These are phyloP conservation scores for Apaloderma vittatum DNA, from an alignment of 2,113 vertebrate species.

Conservation along the genomic window DNA sequence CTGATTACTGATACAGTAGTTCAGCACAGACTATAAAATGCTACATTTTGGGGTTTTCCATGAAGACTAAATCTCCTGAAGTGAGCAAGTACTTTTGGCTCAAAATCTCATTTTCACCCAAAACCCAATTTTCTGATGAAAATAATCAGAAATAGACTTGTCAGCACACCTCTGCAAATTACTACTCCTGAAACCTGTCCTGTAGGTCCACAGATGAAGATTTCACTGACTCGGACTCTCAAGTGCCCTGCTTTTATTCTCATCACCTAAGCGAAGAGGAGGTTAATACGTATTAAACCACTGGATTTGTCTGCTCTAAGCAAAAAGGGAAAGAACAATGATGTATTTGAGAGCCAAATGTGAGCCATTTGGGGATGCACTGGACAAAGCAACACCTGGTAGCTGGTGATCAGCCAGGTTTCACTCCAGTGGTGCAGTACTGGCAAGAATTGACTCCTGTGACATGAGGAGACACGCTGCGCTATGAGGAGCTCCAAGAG, in stretches of 20 bases:
- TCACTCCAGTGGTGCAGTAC: neutral
- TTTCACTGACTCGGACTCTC: neutral
- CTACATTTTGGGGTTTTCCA: neutral
- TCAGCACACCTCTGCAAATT: neutral
- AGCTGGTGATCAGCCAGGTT: neutral
- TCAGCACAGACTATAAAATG: neutral
- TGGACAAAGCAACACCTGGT: neutral
- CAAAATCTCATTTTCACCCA: neutral
- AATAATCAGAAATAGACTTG: neutral
- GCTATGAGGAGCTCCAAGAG: neutral
- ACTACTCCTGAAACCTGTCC: neutral
- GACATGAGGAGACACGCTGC: accelerated
- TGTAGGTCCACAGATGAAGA: neutral
- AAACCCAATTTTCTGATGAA: neutral
- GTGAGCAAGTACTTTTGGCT: neutral
- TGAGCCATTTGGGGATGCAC: neutral
- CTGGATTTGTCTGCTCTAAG: neutral
- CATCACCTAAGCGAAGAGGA: neutral
- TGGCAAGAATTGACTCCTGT: neutral
- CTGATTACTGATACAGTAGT: neutral
- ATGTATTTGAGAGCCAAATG: neutral
- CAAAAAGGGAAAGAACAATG: neutral
- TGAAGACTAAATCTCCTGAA: neutral
- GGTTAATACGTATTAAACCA: neutral
- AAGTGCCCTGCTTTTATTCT: neutral